phyloP scores from a whole-genome alignment of 30 jellyfish, hydroid and myxozoan species.

The Hydractinia echinata region DNA sequence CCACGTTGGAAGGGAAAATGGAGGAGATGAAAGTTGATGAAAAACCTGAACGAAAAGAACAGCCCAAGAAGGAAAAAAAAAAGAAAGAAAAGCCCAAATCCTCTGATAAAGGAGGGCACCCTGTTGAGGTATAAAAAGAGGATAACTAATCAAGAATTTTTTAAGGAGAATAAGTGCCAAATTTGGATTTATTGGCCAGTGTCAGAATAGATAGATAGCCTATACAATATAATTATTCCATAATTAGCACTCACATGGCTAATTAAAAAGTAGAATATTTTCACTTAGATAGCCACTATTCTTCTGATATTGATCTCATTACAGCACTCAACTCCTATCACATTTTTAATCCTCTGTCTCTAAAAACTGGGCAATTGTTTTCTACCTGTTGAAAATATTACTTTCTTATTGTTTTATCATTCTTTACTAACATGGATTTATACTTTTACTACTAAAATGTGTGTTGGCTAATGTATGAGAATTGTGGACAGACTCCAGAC shows the following conservation, averaged over 20 bases:
- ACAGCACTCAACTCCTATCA: too few relatives aligned
- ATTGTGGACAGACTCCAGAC: too few relatives aligned
- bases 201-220: neutral
- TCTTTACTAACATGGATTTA: too few relatives aligned
- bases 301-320: too few relatives aligned
- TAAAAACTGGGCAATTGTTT: too few relatives aligned
- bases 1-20: constrained; percentile 44
- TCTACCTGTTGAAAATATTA: too few relatives aligned
- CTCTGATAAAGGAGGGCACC: constrained; percentile 19
- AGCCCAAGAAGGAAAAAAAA: neutral
- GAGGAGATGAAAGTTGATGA: constrained; percentile 18
- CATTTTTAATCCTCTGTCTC: too few relatives aligned
- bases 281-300: neutral
- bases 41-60: constrained; percentile 10
- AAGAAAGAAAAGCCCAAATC: neutral
- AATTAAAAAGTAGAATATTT: neutral
- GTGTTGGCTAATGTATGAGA: too few relatives aligned
- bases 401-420: too few relatives aligned
- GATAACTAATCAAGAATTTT: neutral
- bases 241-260: neutral
- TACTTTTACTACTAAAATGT: too few relatives aligned
- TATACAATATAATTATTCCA: neutral
- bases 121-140: constrained; percentile 24
- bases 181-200: neutral
- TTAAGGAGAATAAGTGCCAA: neutral